Percentiles rank a stretch among this genome's conserved stretches.
These are phyloP conservation scores for Dryococelus australis DNA, from an alignment of 2,888 invertebrate species.

Conservation along the genomic window DNA sequence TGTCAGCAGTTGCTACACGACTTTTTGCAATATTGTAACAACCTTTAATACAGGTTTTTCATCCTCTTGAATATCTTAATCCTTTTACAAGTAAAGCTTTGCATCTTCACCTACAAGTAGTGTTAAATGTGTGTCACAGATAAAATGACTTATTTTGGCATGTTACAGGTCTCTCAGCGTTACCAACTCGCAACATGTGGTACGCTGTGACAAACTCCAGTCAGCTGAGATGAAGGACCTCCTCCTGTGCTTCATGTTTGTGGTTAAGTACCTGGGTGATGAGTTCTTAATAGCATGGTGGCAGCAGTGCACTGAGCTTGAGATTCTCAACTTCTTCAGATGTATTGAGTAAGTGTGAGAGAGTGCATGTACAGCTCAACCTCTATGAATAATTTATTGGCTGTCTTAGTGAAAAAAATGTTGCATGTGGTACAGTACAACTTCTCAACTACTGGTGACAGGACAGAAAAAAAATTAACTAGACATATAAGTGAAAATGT, in stretches of 20 bases:
- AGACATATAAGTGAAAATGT: no score
- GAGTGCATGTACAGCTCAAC: neutral
- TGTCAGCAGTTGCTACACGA: no score
- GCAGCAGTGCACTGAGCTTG: slow-evolving; percentile 82
- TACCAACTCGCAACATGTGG: slow-evolving; percentile 57
- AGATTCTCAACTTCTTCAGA: slow-evolving; percentile 85
- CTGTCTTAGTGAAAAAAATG: no score
- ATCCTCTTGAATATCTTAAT: no score
- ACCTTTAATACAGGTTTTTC: no score
- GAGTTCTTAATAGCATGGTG: slow-evolving; percentile 91
- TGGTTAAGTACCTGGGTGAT: slow-evolving; percentile 89
- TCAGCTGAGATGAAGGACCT: slow-evolving; percentile 86
- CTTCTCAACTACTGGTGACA: no score
- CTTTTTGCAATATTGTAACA: no score
- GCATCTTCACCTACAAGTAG: no score
- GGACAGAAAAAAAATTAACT: no score
- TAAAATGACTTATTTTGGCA: neutral
- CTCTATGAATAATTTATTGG: neutral
- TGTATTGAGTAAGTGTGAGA: slow-evolving; percentile 75
- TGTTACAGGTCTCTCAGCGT: slow-evolving; percentile 65
- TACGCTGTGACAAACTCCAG: slow-evolving; percentile 75
- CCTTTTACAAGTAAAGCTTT: no score
- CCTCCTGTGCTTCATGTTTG: slow-evolving; percentile 87
- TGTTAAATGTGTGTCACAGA: no score
- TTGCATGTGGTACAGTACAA: no score